Evolutionary conservation across 2,797 vertebrate genomes (phyloP).

Genomic region (Rhinogobio ventralis): DNA sequence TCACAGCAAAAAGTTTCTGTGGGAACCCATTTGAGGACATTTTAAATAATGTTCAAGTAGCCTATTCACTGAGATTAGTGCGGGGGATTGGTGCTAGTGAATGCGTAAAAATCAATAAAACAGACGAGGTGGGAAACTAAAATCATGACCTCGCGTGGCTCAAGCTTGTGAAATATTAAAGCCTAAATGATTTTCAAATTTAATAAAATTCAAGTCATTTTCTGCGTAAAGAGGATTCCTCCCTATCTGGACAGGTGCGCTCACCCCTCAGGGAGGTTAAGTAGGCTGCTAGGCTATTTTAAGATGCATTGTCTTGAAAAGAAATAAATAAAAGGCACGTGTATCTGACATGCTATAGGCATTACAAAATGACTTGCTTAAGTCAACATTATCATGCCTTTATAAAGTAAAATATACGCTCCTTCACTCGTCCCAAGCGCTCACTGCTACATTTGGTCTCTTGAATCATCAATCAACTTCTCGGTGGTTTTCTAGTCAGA

Average conservation of each 20-base stretch:
- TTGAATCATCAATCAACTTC: slow-evolving; percentile 15
- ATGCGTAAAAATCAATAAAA: background rate
- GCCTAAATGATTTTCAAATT: background rate
- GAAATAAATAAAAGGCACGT: background rate
- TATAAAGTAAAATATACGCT: background rate
- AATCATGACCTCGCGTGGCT: background rate
- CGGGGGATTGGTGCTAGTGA: background rate
- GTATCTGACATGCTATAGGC: background rate
- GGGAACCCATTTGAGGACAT: too few species aligned
- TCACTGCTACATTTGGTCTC: background rate
- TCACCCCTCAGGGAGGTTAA: background rate
- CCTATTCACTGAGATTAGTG: background rate
- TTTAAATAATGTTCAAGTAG: background rate
- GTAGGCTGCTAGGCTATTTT: background rate
- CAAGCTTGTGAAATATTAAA: background rate
- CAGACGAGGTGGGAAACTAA: background rate
- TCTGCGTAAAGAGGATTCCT: background rate
- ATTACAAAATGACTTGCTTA: background rate
- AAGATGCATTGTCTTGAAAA: background rate
- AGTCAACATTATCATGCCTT: background rate
- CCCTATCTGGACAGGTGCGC: background rate
- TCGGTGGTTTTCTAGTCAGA: background rate
- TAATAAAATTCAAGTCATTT: background rate
- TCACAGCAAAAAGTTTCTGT: background rate
- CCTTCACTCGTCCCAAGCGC: background rate